phyloP scores from a whole-genome alignment of 2,113 vertebrate genomes.

The Lonchura striata region DNA sequence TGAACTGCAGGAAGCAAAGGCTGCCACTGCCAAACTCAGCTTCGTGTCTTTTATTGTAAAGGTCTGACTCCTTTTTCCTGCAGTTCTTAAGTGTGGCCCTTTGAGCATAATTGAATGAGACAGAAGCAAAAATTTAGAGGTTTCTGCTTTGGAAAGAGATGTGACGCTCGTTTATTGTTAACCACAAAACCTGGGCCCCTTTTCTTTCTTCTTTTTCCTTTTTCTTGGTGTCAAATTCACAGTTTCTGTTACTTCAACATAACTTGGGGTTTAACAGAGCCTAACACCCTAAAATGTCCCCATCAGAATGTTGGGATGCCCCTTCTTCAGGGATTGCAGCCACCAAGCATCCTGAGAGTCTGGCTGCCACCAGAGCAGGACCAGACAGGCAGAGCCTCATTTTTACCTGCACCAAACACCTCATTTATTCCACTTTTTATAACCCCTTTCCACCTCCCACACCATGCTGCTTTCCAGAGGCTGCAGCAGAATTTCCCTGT shows the following conservation, averaged over 20 bases:
- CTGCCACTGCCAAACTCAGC: background rate
- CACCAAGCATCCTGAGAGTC: background rate
- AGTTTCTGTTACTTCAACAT: background rate
- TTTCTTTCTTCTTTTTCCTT: background rate
- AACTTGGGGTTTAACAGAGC: background rate
- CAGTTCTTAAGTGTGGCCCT: background rate
- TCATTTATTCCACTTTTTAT: background rate
- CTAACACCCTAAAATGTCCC: background rate
- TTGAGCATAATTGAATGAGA: slow-evolving; percentile 40
- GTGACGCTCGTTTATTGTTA: background rate
- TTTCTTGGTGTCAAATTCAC: background rate
- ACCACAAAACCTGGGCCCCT: background rate
- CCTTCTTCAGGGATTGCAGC: background rate
- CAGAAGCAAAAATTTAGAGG: slow-evolving; percentile 26
- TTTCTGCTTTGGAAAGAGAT: slow-evolving; percentile 15
- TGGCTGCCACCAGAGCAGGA: background rate
- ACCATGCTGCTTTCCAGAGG: background rate
- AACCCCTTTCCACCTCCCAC: background rate
- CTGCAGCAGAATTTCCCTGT: background rate
- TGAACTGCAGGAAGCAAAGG: background rate
- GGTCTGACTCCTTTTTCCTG: slow-evolving; percentile 16
- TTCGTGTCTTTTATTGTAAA: background rate
- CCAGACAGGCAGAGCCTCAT: background rate
- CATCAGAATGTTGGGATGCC: background rate
- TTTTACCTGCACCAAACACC: background rate